Conservation (phyloP, 1,140 invertebrate genomes). For the Rhyacophila brunnea region DNA sequence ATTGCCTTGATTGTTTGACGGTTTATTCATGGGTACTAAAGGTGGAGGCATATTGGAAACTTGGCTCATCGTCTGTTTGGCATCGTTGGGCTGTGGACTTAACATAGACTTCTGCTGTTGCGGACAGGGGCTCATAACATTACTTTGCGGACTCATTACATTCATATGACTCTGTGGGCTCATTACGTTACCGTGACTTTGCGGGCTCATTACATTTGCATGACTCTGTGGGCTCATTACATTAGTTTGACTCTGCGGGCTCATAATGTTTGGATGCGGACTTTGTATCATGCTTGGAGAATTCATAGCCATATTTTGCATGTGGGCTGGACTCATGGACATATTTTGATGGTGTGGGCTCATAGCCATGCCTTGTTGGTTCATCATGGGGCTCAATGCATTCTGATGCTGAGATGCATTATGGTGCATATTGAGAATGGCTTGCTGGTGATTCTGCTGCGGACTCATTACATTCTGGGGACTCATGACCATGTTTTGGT, state of each 20-base stretch:
- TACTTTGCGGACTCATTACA: slow-evolving; percentile 49
- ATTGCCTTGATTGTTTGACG: slow-evolving; percentile 26
- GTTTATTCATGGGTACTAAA: slow-evolving; percentile 37
- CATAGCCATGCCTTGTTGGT: slow-evolving; percentile 43
- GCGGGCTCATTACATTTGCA: slow-evolving; percentile 14
- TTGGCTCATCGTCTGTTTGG: neutral
- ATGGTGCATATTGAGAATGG: slow-evolving; percentile 10
- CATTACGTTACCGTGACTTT: slow-evolving; percentile 39
- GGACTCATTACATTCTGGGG: slow-evolving; percentile 37
- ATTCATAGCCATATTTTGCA: slow-evolving; percentile 39
- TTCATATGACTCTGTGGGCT: slow-evolving; percentile 50
- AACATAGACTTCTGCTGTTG: too few relatives aligned
- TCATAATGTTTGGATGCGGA: slow-evolving; percentile 16
- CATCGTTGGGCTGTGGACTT: slow-evolving; percentile 41
- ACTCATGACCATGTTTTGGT: slow-evolving; percentile 34
- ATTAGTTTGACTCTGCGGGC: slow-evolving; percentile 13
- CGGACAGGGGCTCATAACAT: slow-evolving; percentile 22
- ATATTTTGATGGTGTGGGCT: slow-evolving; percentile 35
- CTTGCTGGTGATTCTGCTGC: neutral
- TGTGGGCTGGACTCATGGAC: slow-evolving; percentile 8
- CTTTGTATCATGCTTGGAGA: slow-evolving; percentile 47
- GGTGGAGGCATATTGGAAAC: slow-evolving; percentile 16
- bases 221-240: too few relatives aligned
- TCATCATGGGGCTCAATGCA: slow-evolving; percentile 49
- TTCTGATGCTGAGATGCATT: slow-evolving; percentile 26